phyloP scores from a whole-genome alignment of 23 tunicate genomes.

The Corella eumyota region DNA sequence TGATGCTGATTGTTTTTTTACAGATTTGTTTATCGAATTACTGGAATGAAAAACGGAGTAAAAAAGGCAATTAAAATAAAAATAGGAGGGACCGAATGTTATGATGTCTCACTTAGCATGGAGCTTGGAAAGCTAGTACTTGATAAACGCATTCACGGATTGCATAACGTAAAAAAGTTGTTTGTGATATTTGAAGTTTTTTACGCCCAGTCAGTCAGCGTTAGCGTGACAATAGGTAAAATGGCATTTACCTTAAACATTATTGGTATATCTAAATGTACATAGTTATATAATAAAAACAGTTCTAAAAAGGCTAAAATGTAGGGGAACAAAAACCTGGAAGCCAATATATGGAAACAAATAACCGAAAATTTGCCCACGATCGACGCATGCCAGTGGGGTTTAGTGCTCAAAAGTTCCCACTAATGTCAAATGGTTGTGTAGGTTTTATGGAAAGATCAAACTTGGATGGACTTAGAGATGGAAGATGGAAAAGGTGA shows the following conservation, averaged over 20 bases:
- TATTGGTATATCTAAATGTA: too few relatives aligned
- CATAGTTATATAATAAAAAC: too few relatives aligned
- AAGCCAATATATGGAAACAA: constrained; percentile 70
- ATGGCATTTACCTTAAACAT: too few relatives aligned
- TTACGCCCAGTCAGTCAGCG: constrained; percentile 78
- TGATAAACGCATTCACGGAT: constrained; percentile 44
- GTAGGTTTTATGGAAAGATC: constrained; percentile 70
- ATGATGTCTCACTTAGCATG: constrained; percentile 73
- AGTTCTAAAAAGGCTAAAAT: too few relatives aligned
- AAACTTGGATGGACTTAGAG: constrained; percentile 49
- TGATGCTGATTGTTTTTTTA: background rate
- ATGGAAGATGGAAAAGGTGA: constrained; percentile 89
- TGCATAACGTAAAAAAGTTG: constrained; percentile 57
- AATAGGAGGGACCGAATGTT: constrained; percentile 68
- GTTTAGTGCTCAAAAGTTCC: constrained; percentile 88
- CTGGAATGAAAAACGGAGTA: constrained; percentile 71
- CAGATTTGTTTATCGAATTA: constrained; percentile 58
- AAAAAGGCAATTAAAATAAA: constrained; percentile 79
- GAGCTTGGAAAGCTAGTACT: constrained; percentile 74
- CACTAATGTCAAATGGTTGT: constrained; percentile 72
- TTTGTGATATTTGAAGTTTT: constrained; percentile 69
- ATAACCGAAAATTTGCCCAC: constrained; percentile 69
- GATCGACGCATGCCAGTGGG: constrained; percentile 82
- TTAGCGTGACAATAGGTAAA: constrained; percentile 87
- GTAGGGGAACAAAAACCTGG: constrained; percentile 87